Evolutionary conservation across 1,140 invertebrate species (phyloP), one percentile per base, ranked within the genome.

Genomic region (Polypedilum vanderplanki): DNA sequence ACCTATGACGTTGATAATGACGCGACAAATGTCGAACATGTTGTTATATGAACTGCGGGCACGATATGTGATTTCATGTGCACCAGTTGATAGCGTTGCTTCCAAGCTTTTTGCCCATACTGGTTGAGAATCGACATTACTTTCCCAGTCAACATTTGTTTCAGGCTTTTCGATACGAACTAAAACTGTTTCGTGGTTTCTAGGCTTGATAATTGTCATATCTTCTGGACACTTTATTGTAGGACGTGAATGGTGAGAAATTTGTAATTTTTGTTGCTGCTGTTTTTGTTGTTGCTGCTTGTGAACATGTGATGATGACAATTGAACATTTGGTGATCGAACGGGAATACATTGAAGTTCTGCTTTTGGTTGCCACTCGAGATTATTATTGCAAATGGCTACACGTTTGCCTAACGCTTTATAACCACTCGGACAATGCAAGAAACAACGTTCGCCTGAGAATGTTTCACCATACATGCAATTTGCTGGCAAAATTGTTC

Each of bases 131-230:
- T 86, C 85, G 17, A 91, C 85, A 77, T 88, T 86, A 85, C 85
- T 87, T 82, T 85, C 85, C 83, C 86, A 89, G 79, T 90, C 86
- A 78, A 90, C 84, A 81, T 90, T 91, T 15, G 89, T 88, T 78
- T 87, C 86, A 0, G 90, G 90, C 75, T 86, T 85, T 4, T 88
- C 85, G 40, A 91, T 86, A 17, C 85, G 84, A 41, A 91, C 86
- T 75, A 86, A 81, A 41, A 86, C 83, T 15, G 83, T 86, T 33
- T 79, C 80, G 75, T 87, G 85, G 10, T 85, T 84, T 12, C 81
- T 77, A 17, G 86, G 85, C 41, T 91, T 81, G 46, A 85, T 83
- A 22, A 88, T 86, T 65, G 84, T 85, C 74, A 90, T 83, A 78
- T 87, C 85, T 18, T 83, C 83, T 0, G 90, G 89, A 79, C 90